Conservation (phyloP, 2,888 invertebrate species). For the Abrostola triplasia region DNA sequence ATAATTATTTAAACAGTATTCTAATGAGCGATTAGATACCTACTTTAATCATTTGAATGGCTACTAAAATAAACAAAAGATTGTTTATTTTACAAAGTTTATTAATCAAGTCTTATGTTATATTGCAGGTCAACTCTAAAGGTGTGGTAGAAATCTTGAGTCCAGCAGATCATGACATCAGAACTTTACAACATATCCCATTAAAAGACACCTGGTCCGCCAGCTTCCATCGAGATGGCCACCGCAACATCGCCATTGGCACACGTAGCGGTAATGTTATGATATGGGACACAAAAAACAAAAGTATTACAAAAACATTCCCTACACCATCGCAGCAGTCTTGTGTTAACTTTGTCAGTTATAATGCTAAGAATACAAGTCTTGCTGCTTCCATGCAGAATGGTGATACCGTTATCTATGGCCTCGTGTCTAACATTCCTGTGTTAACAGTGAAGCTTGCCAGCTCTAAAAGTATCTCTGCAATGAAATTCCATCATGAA, state of each 20-base stretch:
- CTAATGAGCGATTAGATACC: not conserved
- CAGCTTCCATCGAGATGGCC: conserved; percentile 82
- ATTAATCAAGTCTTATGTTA: too few relatives aligned
- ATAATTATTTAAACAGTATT: not conserved
- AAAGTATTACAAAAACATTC: conserved; percentile 82
- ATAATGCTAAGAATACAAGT: conserved; percentile 83
- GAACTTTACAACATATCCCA: conserved; percentile 83
- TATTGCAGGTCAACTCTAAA: conserved; percentile 82
- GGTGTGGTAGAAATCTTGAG: conserved; percentile 82
- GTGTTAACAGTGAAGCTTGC: conserved; percentile 78
- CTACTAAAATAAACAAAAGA: not conserved
- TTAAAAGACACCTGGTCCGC: conserved; percentile 84
- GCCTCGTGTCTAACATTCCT: conserved; percentile 85
- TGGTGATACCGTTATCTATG: conserved; percentile 84
- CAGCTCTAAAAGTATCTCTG: conserved; percentile 80
- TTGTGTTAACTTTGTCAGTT: conserved; percentile 79
- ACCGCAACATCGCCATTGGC: conserved; percentile 82
- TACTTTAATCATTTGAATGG: not conserved
- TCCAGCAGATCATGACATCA: conserved; percentile 79
- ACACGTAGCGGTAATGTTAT: conserved; percentile 82
- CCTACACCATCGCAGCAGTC: conserved; percentile 78
- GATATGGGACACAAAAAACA: conserved; percentile 86
- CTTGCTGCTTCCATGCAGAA: conserved; percentile 83
- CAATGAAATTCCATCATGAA: conserved; percentile 85
- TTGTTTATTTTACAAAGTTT: not conserved